These are phyloP conservation scores for Gallinago paraguaiae DNA, from an alignment of 2,113 vertebrate genomes.

Conservation along the genomic window DNA sequence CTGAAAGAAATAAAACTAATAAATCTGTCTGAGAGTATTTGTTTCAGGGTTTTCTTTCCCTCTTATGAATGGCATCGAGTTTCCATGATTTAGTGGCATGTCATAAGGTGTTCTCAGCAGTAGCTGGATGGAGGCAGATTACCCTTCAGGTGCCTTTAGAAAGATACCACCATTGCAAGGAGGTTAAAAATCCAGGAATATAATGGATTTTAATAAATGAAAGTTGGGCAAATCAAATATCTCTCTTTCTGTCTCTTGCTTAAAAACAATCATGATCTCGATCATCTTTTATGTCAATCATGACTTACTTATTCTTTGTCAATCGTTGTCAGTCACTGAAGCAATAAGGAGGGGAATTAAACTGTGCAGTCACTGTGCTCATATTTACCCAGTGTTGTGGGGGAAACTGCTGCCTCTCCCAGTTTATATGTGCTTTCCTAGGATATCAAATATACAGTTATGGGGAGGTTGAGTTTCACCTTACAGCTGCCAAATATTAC, in stretches of 20 bases:
- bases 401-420: not conserved
- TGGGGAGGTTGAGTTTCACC: not conserved
- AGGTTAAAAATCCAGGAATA: not conserved
- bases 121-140: not conserved
- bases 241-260: not conserved
- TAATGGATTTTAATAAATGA: not conserved
- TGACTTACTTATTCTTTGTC: not conserved
- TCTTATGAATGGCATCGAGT: not conserved
- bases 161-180: not conserved
- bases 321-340: not conserved
- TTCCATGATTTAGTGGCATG: not conserved
- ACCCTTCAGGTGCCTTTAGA: not conserved
- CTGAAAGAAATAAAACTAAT: not conserved
- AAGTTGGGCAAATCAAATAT: not conserved
- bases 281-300: not conserved
- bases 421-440: not conserved
- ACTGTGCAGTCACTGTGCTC: not conserved
- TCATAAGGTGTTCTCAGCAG: not conserved
- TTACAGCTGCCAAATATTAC: not conserved
- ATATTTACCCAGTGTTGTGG: not conserved
- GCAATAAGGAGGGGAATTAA: not conserved
- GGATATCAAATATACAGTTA: not conserved
- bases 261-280: not conserved
- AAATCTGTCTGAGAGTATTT: not conserved
- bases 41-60: not conserved